Percentiles rank a stretch among this genome's conserved stretches.
These are phyloP conservation scores for Drosophila kokeensis DNA, from an alignment of 2,888 invertebrate genomes.

Conservation along the genomic window DNA sequence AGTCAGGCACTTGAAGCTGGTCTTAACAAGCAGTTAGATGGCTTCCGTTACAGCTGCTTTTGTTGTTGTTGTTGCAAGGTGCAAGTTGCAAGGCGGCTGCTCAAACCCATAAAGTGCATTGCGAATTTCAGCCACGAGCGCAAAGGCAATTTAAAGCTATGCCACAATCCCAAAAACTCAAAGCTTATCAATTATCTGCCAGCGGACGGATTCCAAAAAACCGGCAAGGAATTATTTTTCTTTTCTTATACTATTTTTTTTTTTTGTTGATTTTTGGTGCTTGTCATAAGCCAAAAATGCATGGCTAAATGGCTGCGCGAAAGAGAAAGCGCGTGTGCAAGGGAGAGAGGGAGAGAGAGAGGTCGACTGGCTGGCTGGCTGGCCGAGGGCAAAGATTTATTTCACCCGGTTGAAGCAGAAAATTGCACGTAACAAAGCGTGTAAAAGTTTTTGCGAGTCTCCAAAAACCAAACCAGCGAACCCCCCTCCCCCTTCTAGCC, in stretches of 20 bases:
- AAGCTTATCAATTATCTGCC: conserved; percentile 41
- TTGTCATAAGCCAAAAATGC: conserved; percentile 59
- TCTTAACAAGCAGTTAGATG: conserved; percentile 10
- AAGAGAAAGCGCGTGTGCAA: neutral
- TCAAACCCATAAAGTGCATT: conserved; percentile 27
- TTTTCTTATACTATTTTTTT: neutral
- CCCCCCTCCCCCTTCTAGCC: conserved; percentile 20
- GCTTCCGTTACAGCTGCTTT: neutral
- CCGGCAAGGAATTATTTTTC: neutral
- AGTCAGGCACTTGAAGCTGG: neutral
- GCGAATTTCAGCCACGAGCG: conserved; percentile 13
- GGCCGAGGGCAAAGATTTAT: conserved; percentile 66
- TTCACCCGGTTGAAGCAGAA: conserved; percentile 77
- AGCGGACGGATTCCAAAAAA: neutral
- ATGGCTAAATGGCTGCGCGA: conserved; percentile 39
- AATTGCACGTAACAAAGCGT: conserved; percentile 78
- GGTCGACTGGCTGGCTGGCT: conserved; percentile 22
- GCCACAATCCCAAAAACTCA: neutral
- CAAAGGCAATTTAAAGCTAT: conserved; percentile 44
- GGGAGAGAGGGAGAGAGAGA: neutral
- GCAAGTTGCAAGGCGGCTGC: neutral
- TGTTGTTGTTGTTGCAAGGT: neutral
- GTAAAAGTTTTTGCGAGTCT: conserved; percentile 56
- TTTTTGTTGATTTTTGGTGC: conserved; percentile 9
- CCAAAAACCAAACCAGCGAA: neutral